A percentile compares a stretch with the other conserved stretches of the same genome.
Evolutionary conservation across 2,113 vertebrate genomes (phyloP).

Genomic region (Perca fluviatilis): DNA sequence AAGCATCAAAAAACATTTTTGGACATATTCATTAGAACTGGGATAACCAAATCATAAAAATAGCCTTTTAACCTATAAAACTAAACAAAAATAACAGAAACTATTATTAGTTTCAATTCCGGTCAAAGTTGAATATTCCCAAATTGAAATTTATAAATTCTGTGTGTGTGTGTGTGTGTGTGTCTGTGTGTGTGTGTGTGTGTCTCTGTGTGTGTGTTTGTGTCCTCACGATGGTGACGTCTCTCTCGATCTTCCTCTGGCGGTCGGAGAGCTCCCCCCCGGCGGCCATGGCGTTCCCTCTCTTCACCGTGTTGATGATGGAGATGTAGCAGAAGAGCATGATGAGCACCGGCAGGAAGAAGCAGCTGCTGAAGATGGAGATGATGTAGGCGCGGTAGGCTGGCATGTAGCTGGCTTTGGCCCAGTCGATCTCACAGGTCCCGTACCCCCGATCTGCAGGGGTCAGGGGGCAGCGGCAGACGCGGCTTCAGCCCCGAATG

Average conservation of each 20-base stretch:
- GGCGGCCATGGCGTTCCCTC: conserved; percentile 81
- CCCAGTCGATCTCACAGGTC: conserved; percentile 89
- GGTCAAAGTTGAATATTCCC: too few species aligned
- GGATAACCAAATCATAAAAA: too few species aligned
- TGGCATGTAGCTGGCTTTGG: conserved; percentile 82
- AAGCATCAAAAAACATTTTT: too few species aligned
- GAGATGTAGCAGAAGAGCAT: conserved; percentile 87
- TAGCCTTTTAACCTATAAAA: too few species aligned
- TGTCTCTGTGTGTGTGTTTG: too few species aligned
- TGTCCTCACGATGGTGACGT: conserved; percentile 81
- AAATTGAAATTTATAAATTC: too few species aligned
- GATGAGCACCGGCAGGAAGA: conserved; percentile 83
- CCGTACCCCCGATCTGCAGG: conserved; percentile 85
- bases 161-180: too few species aligned
- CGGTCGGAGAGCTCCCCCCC: conserved; percentile 83
- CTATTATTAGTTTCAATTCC: too few species aligned
- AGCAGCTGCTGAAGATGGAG: conserved; percentile 85
- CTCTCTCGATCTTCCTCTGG: conserved; percentile 85
- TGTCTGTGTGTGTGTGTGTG: too few species aligned
- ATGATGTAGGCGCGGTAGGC: conserved; percentile 86
- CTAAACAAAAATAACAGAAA: too few species aligned
- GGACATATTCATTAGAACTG: too few species aligned
- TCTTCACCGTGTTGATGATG: conserved; percentile 88
- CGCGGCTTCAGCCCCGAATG: too few species aligned
- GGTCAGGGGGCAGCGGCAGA: not conserved